These are phyloP conservation scores for Aporophyla nigra DNA, from an alignment of 2,888 invertebrate genomes.

Conservation along the genomic window DNA sequence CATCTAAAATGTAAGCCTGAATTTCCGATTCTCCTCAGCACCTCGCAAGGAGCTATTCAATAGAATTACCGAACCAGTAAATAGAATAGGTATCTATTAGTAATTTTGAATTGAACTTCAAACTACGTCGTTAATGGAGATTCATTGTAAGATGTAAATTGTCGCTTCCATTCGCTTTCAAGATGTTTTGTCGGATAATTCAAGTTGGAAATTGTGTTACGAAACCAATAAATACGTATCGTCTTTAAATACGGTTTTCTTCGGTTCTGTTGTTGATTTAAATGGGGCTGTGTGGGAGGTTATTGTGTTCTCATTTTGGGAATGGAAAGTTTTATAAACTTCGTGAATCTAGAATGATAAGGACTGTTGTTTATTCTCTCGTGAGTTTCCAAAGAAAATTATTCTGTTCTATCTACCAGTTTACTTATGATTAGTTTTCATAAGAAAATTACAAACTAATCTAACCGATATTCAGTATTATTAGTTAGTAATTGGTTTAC, in stretches of 20 bases:
- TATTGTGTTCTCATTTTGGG: background rate
- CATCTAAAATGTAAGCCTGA: slow-evolving; percentile 12
- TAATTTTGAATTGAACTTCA: slow-evolving; percentile 63
- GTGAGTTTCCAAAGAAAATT: background rate
- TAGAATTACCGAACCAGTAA: slow-evolving; percentile 51
- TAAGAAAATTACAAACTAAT: too few species aligned
- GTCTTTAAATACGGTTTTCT: slow-evolving; percentile 42
- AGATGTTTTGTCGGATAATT: slow-evolving; percentile 57
- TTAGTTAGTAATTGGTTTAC: too few species aligned
- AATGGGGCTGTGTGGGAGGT: background rate
- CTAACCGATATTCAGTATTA: too few species aligned
- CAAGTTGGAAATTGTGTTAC: slow-evolving; percentile 58
- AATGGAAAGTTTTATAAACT: background rate
- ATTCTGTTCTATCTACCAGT: background rate
- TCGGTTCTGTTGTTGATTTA: slow-evolving; percentile 34
- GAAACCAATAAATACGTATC: slow-evolving; percentile 49
- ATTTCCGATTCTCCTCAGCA: slow-evolving; percentile 29
- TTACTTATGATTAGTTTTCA: background rate
- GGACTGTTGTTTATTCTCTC: background rate
- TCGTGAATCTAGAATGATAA: background rate
- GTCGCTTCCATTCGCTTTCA: slow-evolving; percentile 37
- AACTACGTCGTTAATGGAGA: slow-evolving; percentile 58
- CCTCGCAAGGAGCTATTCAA: slow-evolving; percentile 38
- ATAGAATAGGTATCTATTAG: slow-evolving; percentile 56
- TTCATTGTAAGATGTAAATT: slow-evolving; percentile 65